Base-by-base conservation (phyloP, 2,113 vertebrate species). In the Hemichromis elongatus region DNA sequence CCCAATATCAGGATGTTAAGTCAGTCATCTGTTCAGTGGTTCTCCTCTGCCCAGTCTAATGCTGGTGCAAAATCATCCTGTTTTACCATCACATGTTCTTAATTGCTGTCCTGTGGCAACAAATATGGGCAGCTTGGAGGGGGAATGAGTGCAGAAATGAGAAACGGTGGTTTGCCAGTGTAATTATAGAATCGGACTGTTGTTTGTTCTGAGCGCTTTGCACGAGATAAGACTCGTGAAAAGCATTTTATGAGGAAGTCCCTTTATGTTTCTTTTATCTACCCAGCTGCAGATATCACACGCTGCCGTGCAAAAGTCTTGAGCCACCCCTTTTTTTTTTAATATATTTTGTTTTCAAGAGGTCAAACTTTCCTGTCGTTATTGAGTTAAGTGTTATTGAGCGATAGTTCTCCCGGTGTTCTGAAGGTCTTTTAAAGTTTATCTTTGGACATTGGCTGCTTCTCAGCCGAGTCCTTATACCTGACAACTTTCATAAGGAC, bases 1-100 rank as follows among this genome's bases (percentile, higher is more conserved):
- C 90, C 89, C 81, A 63, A 87, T 78, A 92, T 91, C 91, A 94
- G 91, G 89, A 91, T 88, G 84, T 90, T 73, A 77, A 82, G 77
- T 52, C 63, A 26, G 81, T 94, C 91, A 81, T 90, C 86, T 92
- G 89, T 86, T 92, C 70, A 61, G 26, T 45, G 79, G 61, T 66
- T 77, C 81, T 92, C 73, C 81, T 86, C 68, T 70, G 35, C 75
- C 26, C 33, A n/a, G 11, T 59, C 77, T 68, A 75, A 87, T 26
- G 30, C 86, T 80, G 79, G 9, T 81, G 52, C 80, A 81, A 59
- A 92, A 30, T 70, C 79, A 13, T 85, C 18, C 45, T 66, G 45
- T 81, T 79, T 47, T 45, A 68, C 84, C 13, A 14, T 82, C 77
- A 88, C 80, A 54, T 82, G 77, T 80, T 61, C 18, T 4, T 55